A percentile compares a stretch with the other conserved stretches of the same genome.
Evolutionary conservation across 23 tunicate species (phyloP).

Genomic region (Aplidium turbinatum): DNA sequence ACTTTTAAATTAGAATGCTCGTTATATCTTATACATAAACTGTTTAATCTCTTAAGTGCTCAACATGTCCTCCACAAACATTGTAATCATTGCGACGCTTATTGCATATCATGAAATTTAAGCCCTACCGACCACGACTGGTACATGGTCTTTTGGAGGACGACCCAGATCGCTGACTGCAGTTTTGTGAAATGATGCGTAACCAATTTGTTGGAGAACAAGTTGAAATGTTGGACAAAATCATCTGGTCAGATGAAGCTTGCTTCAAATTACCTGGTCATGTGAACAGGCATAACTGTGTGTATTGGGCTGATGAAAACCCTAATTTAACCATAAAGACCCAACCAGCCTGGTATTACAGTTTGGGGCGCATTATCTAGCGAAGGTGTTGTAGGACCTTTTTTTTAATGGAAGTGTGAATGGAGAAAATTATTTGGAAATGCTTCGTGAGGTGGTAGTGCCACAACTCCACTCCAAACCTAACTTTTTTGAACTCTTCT

Average conservation of each 20-base stretch:
- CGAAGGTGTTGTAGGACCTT: slow-evolving; percentile 6
- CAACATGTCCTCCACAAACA: no score
- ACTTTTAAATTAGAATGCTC: no score
- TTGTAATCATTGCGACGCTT: no score
- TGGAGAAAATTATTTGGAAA: slow-evolving; percentile 2
- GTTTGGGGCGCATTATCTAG: not conserved
- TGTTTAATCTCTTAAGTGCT: no score
- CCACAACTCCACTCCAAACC: slow-evolving; percentile 2
- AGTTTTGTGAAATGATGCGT: no score
- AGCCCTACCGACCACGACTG: no score
- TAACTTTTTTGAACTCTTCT: no score
- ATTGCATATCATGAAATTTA: no score
- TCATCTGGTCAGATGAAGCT: slow-evolving; percentile 21
- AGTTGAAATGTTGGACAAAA: not conserved
- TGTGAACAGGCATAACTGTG: slow-evolving; percentile 3
- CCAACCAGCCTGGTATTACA: not conserved
- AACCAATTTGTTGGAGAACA: not conserved
- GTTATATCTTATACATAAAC: no score
- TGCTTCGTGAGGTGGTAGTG: not conserved
- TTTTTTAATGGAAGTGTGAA: slow-evolving; percentile 10
- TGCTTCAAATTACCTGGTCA: not conserved
- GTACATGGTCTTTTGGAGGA: no score
- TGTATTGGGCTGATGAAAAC: not conserved
- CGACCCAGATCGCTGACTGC: no score
- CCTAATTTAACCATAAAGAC: not conserved